Base-by-base conservation (phyloP, 2,113 vertebrate species). In the Salvelinus alpinus region DNA sequence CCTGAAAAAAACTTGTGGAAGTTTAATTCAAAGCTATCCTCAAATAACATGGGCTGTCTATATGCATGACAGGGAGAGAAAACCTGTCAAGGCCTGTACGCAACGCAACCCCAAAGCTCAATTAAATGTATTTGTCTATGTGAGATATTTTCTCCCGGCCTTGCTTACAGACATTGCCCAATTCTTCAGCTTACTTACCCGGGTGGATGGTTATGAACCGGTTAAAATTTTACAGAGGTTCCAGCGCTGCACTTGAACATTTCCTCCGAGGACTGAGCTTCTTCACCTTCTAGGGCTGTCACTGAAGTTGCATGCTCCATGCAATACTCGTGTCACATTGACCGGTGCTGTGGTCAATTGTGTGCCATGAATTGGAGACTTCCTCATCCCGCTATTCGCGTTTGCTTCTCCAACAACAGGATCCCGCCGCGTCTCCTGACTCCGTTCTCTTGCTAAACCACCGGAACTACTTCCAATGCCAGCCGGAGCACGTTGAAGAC, bases 381-480 rank as follows among this genome's bases (percentile, higher is more conserved):
- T 70, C 59, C 7, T 62, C 20, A 81, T 84, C 48, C 84, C 74
- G 74, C 78, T 82, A 47, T 80, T 79, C 64, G 60, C 71, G 1
- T 83, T 77, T 78, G 82, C 83, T 79, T 84, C 16, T 68, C 86
- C 84, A 62, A 70, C 85, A 72, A 65, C 83, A 51, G 79, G 85
- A 87, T 77, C 87, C 91, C 87, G 87, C n/a, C 59, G 59, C 89
- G 71, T 86, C 88, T 83, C 78, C 75, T 78, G 31, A 86, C 84
- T 83, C 80, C 71, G 76, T 84, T 88, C 88, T 22, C 75, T 81
- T 72, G 85, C 86, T 75, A 74, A 81, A 78, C 79, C 87, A 84
- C 91, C 91, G 92, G 92, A 93, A 93, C 92, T 93, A 93, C 92
- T 93, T 93, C 85, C 91, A 84, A 73, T 80, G 84, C 79, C 86